Base-by-base conservation (phyloP, 1,140 invertebrate genomes). In the Drosophila oshimai region DNA sequence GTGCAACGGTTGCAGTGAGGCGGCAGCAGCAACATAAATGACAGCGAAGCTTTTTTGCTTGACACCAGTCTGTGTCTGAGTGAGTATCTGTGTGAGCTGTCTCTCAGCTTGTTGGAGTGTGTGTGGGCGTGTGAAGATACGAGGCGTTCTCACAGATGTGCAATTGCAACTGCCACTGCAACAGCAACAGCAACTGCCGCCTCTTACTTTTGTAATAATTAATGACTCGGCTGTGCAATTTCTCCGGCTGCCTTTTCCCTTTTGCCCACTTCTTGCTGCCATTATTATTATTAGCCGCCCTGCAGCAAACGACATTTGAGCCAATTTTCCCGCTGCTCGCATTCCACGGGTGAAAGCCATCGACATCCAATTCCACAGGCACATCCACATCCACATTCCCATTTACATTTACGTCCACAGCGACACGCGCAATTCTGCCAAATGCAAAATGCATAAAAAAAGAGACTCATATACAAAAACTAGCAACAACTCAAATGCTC, bases 341-440 rank as follows among this genome's bases (percentile, higher is more conserved):
- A 84, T 84, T 84, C 80, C 76, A 33, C 51, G 76, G 81, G 80
- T 84, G 80, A 84, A 84, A 84, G 80, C 80, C 75, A 47, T 57
- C 37, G 36, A 36, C 49, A 49, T 46, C 37, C 42, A 29, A 26
- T 44, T 18, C 50, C 53, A 49, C 42, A 47, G 24, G 15, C 36
- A 17, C 41, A 61, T 36, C 15, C 31, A 49, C 29, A 28, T 57
- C 42, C 46, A 64, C 60, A 54, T 54, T 26, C 44, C 33, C 68
- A 75, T 64, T 73, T 58, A 68, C 70, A 55, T 79, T 57, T 71
- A 55, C 57, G 64, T 64, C 39, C 64, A 70, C 64, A 54, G 50
- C 62, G 58, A 70, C 64, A 74, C 75, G 70, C 75, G 64, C 75
- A 45, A 49, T 34, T 42, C 54, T 53, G 61, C 64, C 50, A 54